phyloP scores from a whole-genome alignment of 2,113 vertebrate species.

The Meleagris gallopavo region DNA sequence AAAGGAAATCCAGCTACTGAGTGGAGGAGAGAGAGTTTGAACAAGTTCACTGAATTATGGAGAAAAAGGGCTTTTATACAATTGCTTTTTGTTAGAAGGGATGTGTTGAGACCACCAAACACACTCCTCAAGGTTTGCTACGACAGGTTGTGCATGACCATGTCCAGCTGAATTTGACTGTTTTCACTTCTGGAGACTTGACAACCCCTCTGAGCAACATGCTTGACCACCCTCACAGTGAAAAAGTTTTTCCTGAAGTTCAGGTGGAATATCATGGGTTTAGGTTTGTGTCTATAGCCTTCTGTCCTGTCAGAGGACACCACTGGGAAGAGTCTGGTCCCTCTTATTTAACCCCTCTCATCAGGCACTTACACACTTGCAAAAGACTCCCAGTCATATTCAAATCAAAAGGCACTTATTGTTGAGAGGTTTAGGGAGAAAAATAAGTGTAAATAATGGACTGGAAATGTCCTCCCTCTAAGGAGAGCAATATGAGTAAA shows the following conservation, averaged over 20 bases:
- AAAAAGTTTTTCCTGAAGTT: neutral
- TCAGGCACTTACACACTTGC: neutral
- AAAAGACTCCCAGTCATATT: neutral
- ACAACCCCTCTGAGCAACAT: neutral
- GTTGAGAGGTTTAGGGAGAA: neutral
- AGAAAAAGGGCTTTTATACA: neutral
- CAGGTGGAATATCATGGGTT: neutral
- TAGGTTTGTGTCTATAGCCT: neutral
- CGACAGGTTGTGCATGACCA: neutral
- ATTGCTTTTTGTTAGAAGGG: fast-evolving
- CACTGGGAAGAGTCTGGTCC: neutral
- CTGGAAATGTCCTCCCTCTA: neutral
- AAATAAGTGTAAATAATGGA: neutral
- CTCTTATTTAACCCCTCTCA: neutral
- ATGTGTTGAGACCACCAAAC: neutral
- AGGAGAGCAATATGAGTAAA: neutral
- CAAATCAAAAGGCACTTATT: neutral
- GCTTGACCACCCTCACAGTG: fast-evolving
- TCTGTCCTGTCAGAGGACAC: neutral
- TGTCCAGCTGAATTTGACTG: neutral
- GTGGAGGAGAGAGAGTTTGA: neutral
- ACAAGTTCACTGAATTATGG: neutral
- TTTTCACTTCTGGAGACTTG: neutral
- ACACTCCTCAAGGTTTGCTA: neutral
- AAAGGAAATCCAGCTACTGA: neutral